Percentiles rank a stretch among this genome's conserved stretches.
These are phyloP conservation scores for Tinea semifulvella DNA, from an alignment of 2,888 invertebrate genomes.

Conservation along the genomic window DNA sequence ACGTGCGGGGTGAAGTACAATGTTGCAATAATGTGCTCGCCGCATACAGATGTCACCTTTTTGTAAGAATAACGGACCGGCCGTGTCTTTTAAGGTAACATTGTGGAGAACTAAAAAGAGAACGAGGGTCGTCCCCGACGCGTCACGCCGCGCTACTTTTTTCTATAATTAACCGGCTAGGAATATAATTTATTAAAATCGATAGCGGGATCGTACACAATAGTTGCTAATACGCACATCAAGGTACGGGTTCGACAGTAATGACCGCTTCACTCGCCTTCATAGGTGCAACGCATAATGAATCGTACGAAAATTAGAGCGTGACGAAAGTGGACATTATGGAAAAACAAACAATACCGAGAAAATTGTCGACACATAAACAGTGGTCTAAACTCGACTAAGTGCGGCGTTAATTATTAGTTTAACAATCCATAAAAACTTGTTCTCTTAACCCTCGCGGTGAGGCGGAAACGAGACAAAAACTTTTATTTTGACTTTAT, in stretches of 20 bases:
- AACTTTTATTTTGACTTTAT: constrained; percentile 35
- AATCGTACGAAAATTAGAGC: constrained; percentile 37
- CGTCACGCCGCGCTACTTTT: no score
- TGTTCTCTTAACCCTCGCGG: constrained; percentile 19
- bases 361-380: constrained; percentile 43
- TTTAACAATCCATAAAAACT: constrained; percentile 48
- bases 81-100: constrained; percentile 22
- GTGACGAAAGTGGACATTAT: constrained; percentile 30
- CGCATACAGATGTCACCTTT: constrained; percentile 31
- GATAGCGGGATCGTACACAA: no score
- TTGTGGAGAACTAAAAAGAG: neutral
- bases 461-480: constrained; percentile 27
- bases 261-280: constrained; percentile 18
- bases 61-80: constrained; percentile 29
- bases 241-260: no score
- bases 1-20: constrained; percentile 17
- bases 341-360: constrained; percentile 43
- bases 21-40: constrained; percentile 16
- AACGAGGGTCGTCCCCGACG: no score
- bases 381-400: constrained; percentile 44
- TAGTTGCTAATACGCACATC: no score
- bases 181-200: neutral
- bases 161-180: neutral
- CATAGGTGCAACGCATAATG: constrained; percentile 37
- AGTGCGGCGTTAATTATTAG: constrained; percentile 52